Percentiles rank a stretch among this genome's conserved stretches.
Conservation (phyloP, 1,140 invertebrate species). For the Zaprionus africanus region DNA sequence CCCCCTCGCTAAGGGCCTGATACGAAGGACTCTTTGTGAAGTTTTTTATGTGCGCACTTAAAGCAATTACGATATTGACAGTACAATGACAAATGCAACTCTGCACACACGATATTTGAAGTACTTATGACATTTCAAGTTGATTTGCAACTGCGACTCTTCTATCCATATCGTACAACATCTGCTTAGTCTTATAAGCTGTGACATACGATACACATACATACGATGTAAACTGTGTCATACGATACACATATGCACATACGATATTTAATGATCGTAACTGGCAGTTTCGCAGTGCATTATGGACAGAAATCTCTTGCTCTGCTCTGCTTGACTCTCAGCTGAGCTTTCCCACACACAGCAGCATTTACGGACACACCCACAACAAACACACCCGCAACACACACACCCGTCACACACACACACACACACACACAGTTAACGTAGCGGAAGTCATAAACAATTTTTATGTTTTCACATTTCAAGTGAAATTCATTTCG, state of each 20-base stretch:
- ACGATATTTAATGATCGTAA: constrained; percentile 1
- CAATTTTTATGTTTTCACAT: constrained; percentile 83
- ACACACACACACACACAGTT: constrained; percentile 54
- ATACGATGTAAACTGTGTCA: neutral
- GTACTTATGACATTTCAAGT: neutral
- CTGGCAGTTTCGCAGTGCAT: constrained; percentile 9
- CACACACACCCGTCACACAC: constrained; percentile 51
- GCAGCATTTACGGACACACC: constrained; percentile 1
- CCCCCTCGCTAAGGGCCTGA: no score
- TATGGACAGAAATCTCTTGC: constrained; percentile 19
- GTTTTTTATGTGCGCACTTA: no score
- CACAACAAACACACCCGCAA: constrained; percentile 3
- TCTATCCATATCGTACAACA: neutral
- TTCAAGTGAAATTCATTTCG: constrained; percentile 83
- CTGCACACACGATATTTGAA: neutral
- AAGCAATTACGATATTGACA: neutral
- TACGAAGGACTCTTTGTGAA: no score
- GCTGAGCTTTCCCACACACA: constrained; percentile 23
- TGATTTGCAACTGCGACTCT: neutral
- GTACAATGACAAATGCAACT: neutral
- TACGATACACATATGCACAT: neutral
- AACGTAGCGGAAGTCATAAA: constrained; percentile 81
- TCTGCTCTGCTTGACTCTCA: constrained; percentile 23
- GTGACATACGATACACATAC: neutral
- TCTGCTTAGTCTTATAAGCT: neutral